Evolutionary conservation across 2,113 vertebrate genomes (phyloP), one percentile per base, ranked within the genome.

Genomic region (Phalacrocorax brasilianus): DNA sequence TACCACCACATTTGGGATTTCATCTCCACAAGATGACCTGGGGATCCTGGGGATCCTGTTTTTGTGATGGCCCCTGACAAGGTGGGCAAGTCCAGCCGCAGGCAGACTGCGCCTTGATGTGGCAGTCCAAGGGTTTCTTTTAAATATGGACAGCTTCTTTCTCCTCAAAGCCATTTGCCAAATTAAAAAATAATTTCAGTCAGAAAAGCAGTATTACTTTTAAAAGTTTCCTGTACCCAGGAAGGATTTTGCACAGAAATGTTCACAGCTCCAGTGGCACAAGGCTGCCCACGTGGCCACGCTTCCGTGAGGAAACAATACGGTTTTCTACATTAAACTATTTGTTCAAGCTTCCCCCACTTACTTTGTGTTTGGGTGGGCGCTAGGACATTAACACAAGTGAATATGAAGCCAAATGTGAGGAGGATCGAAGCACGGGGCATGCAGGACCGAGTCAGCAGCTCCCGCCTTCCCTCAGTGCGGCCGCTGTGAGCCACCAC

Each of bases 381-480:
- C 5, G 6, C 42, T 35, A 58, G 47, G 35, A 44, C 12, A 4
- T 0, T 5, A n/a, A 32, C 16, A 24, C 11, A 11, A 23, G 67
- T 1, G 12, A 59, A n/a, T 21, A 21, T 5, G 44, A 84, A 63
- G 1, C 16, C 24, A 14, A 1, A 2, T 0, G 14, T 22, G 63
- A 58, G n/a, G 30, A 53, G 47, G 30, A 74, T 19, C 0, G 1
- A 81, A 45, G 17, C 5, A 0, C 0, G 0, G 38, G 56, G 32
- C 4, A 1, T 0, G 3, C 45, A 12, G 55, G 40, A 14, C 33
- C 2, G 2, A 5, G 62, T 6, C 0, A 0, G 47, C 58, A 5
- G 50, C 58, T 50, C n/a, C 53, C 0, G 16, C 68, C 38, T 62
- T 32, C 63, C 28, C 33, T 81, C 49, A 50, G 49, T 2, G 0